Conservation (phyloP, 2,797 vertebrate genomes). For the Eleutherodactylus coqui region DNA sequence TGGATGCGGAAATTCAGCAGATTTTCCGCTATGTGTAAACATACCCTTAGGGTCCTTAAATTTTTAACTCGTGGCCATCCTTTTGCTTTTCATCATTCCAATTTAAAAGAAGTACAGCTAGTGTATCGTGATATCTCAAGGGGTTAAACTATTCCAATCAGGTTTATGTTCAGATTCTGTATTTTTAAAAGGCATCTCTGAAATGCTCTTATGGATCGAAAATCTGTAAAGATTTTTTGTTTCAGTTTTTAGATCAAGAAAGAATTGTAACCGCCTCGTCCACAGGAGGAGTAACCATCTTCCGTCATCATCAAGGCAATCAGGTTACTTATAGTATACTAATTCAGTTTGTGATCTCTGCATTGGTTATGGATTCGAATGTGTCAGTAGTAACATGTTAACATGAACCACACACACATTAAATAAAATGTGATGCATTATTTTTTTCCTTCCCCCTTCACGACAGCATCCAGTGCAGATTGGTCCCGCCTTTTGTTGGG, state of each 20-base stretch:
- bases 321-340: slow-evolving; percentile 75
- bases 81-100: no score
- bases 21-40: no score
- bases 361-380: background rate
- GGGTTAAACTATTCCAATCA: background rate
- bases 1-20: no score
- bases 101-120: no score
- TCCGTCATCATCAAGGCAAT: slow-evolving; percentile 84
- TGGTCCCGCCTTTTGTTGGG: no score
- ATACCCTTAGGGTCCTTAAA: no score
- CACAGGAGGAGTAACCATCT: slow-evolving; percentile 88
- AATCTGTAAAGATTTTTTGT: slow-evolving; percentile 8
- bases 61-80: no score
- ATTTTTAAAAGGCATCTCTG: background rate
- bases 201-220: background rate
- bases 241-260: slow-evolving; percentile 93
- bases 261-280: slow-evolving; percentile 92
- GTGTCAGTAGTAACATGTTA: background rate
- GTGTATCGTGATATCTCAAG: background rate
- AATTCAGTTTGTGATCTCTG: background rate
- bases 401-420: no score
- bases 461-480: no score
- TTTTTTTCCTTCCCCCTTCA: no score
- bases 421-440: no score
- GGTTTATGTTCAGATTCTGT: background rate